phyloP scores from a whole-genome alignment of 2,888 invertebrate genomes.

The Anoplius nigerrimus region DNA sequence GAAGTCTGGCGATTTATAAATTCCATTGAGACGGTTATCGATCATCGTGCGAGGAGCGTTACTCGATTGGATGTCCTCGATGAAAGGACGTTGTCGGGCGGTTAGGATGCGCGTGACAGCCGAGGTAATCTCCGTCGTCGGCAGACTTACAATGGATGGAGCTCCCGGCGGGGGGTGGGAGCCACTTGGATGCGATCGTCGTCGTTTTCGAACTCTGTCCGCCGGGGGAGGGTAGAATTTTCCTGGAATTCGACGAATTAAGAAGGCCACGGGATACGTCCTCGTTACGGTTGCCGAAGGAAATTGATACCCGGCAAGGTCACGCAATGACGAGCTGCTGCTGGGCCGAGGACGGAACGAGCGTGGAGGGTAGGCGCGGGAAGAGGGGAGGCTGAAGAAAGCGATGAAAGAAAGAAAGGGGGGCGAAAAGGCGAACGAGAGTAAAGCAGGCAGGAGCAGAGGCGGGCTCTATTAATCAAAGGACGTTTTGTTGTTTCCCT shows the following conservation, averaged over 20 bases:
- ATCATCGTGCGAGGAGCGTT: slow-evolving; percentile 19
- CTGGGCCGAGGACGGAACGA: background rate
- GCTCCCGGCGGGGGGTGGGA: too few species aligned
- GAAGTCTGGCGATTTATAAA: too few species aligned
- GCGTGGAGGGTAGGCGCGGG: slow-evolving; percentile 30
- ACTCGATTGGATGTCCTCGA: slow-evolving; percentile 32
- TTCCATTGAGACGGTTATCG: background rate
- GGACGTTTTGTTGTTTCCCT: slow-evolving; percentile 54
- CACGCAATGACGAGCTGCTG: slow-evolving; percentile 59
- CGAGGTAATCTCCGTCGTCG: slow-evolving; percentile 41
- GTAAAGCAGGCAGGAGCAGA: slow-evolving; percentile 20
- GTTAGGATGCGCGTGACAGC: slow-evolving; percentile 40
- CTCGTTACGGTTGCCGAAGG: slow-evolving; percentile 56
- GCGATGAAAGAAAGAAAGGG: slow-evolving; percentile 23
- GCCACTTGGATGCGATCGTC: too few species aligned
- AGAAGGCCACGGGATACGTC: slow-evolving; percentile 50
- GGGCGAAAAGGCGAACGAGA: slow-evolving; percentile 25
- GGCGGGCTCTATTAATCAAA: slow-evolving; percentile 60
- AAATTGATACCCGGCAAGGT: slow-evolving; percentile 62
- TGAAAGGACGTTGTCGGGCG: slow-evolving; percentile 35
- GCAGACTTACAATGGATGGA: too few species aligned
- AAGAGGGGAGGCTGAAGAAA: slow-evolving; percentile 31
- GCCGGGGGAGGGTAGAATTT: too few species aligned
- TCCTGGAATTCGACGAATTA: slow-evolving; percentile 47
- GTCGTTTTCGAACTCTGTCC: too few species aligned